Conservation (phyloP, 1,140 invertebrate genomes). For the Brachystomella parvula region DNA sequence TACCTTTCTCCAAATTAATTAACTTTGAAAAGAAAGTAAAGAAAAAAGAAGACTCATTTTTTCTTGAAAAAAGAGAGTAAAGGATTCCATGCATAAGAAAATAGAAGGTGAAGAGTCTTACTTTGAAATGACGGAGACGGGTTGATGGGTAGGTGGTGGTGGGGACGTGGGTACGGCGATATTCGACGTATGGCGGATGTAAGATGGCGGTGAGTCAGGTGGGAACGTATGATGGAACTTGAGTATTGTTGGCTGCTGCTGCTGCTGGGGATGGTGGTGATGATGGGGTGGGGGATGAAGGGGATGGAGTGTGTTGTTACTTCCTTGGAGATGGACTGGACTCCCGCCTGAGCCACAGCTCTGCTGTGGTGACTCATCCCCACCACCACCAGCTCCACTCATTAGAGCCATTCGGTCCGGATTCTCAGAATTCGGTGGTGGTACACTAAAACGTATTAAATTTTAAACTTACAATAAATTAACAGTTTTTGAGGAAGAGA, state of each 20-base stretch:
- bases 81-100: slow-evolving; percentile 7
- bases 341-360: not conserved
- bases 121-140: slow-evolving; percentile 29
- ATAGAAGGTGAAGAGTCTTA: slow-evolving; percentile 5
- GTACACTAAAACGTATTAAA: too few species aligned
- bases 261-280: slow-evolving; percentile 3
- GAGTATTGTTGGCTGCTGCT: slow-evolving; percentile 43
- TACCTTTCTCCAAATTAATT: not conserved
- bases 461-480: too few species aligned
- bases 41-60: not conserved
- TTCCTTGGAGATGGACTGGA: not conserved
- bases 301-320: not conserved
- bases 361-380: not conserved
- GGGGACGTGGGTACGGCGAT: slow-evolving; percentile 25
- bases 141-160: slow-evolving; percentile 20
- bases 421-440: too few species aligned
- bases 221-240: slow-evolving; percentile 88
- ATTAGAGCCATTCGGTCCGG: not conserved
- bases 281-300: not conserved
- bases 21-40: slow-evolving; percentile 1
- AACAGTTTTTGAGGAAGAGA: too few species aligned
- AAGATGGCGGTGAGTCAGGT: slow-evolving; percentile 51
- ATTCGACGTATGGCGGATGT: slow-evolving; percentile 15
- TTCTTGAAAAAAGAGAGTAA: not conserved
- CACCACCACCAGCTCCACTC: not conserved